Conservation (phyloP, 2,113 vertebrate genomes). For the Chlorodrepanis virens region DNA sequence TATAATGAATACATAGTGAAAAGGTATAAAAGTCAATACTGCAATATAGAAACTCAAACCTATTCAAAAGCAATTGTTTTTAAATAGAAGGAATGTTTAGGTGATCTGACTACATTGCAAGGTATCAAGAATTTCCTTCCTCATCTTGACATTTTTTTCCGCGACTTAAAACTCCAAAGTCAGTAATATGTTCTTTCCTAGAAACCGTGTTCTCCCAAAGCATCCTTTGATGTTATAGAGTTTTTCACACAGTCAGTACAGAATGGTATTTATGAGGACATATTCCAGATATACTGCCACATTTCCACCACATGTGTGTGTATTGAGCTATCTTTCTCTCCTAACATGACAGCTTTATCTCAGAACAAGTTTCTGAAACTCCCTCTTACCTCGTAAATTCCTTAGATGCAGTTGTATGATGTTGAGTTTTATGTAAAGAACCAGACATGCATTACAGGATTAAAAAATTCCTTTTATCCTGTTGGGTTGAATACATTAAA, state of each 20-base stretch:
- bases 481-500: background rate
- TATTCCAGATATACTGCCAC: background rate
- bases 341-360: conserved; percentile 18
- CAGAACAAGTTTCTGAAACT: conserved; percentile 15
- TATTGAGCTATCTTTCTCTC: background rate
- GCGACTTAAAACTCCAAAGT: background rate
- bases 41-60: background rate
- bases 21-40: background rate
- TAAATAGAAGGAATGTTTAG: background rate
- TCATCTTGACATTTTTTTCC: background rate
- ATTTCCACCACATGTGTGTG: background rate
- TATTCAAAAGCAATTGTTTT: background rate
- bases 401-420: background rate
- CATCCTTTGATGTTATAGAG: background rate
- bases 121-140: background rate
- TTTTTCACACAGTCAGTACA: background rate
- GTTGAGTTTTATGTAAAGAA: background rate
- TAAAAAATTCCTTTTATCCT: background rate
- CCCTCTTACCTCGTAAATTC: conserved; percentile 33
- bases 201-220: background rate
- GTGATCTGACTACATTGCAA: background rate
- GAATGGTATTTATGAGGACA: background rate
- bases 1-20: background rate
- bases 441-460: background rate
- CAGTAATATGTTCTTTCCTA: background rate